phyloP scores from a whole-genome alignment of 2,888 invertebrate genomes.

The Agonopterix heracliana region DNA sequence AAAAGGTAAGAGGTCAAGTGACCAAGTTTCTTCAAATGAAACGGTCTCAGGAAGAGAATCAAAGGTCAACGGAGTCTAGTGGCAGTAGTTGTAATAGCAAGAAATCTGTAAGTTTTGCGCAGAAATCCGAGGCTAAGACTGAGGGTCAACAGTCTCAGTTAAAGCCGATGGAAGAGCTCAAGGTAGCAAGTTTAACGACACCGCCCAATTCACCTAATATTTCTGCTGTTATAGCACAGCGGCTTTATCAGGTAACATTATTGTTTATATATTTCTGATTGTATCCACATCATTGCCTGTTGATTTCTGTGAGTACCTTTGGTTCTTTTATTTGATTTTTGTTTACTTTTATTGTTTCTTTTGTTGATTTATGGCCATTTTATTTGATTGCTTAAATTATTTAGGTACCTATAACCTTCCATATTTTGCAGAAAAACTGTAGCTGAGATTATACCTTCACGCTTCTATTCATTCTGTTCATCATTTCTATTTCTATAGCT shows the following conservation, averaged over 20 bases:
- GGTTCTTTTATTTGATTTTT: slow-evolving; percentile 32
- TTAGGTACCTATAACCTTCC: no score
- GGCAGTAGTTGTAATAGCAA: slow-evolving; percentile 78
- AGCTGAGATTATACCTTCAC: no score
- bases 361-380: not conserved
- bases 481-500: no score
- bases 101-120: slow-evolving; percentile 87
- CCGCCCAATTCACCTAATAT: slow-evolving; percentile 87
- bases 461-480: no score
- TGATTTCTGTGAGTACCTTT: slow-evolving; percentile 69
- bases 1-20: slow-evolving; percentile 82
- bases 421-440: no score
- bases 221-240: slow-evolving; percentile 77
- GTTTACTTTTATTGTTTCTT: slow-evolving; percentile 11
- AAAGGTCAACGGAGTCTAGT: slow-evolving; percentile 76
- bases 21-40: slow-evolving; percentile 82
- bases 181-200: slow-evolving; percentile 68
- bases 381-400: not conserved
- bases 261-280: slow-evolving; percentile 30
- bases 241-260: slow-evolving; percentile 74
- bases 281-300: slow-evolving; percentile 52
- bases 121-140: slow-evolving; percentile 64
- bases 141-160: slow-evolving; percentile 58
- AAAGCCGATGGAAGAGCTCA: slow-evolving; percentile 71
- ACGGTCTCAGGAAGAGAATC: slow-evolving; percentile 80